These are phyloP conservation scores for Zosterops lateralis DNA, from an alignment of 2,113 vertebrate genomes.

Conservation along the genomic window DNA sequence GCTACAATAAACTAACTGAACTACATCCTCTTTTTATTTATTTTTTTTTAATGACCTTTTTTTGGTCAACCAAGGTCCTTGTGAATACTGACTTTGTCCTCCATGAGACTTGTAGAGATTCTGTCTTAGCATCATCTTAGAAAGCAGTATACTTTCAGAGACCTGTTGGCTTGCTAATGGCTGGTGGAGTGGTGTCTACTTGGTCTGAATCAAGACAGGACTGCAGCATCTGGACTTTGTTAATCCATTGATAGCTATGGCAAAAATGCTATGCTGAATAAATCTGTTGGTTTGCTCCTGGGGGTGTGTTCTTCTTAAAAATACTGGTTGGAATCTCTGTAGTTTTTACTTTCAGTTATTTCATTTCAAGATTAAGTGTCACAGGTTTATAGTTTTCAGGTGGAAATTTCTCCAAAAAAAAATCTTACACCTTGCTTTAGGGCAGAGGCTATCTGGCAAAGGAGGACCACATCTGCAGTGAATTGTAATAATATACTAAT, in stretches of 20 bases:
- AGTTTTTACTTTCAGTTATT: neutral
- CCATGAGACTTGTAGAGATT: neutral
- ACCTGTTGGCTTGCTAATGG: neutral
- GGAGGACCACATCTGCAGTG: neutral
- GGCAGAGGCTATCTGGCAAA: neutral
- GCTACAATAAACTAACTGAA: neutral
- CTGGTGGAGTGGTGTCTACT: neutral
- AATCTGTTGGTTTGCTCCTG: neutral
- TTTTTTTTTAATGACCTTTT: neutral
- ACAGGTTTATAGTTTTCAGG: neutral
- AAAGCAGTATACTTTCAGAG: neutral
- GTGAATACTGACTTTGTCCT: neutral
- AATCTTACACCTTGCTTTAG: neutral
- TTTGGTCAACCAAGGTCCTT: neutral
- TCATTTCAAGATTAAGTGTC: neutral
- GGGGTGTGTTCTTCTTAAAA: neutral
- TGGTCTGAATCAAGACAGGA: neutral
- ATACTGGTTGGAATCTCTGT: neutral
- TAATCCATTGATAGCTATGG: neutral
- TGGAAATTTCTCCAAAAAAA: neutral
- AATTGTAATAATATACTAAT: neutral
- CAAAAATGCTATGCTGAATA: neutral
- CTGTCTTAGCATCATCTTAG: neutral
- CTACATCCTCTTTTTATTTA: neutral
- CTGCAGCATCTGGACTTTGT: neutral